Base-by-base conservation (phyloP, 2,797 vertebrate species). In the Champsocephalus esox region DNA sequence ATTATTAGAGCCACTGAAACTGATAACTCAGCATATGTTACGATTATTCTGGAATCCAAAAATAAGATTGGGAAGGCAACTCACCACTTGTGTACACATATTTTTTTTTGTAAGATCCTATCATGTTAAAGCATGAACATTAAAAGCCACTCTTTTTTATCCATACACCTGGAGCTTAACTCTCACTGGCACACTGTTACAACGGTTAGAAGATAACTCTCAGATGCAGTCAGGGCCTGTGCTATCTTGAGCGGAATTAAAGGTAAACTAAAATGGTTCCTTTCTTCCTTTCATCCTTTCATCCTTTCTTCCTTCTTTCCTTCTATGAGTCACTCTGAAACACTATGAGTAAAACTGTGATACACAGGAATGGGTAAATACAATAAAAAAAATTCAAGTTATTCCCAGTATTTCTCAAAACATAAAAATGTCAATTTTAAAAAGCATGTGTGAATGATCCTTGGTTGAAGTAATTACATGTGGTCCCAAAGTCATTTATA, bases 11-110 rank as follows among this genome's bases (percentile, higher is more conserved):
- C 65, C 68, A 65, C 9, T 1, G n/a, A n/a, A 62, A 12, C 14
- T 69, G 73, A 83, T 80, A 66, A 62, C 48, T 73, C 56, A 34
- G 57, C 50, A 32, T 13, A 45, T 32, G 66, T 79, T 82, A 1
- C 41, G 46, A 58, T 5, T 5, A n/a, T 68, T 79, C 66, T 75
- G 64, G 59, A 49, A 24, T 44, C 17, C 12, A 24, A 57, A 74
- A 75, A 88, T 81, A 75, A 79, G 70, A 82, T 12, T 14, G 19
- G 12, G 21, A 65, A 49, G 45, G 68, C 12, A 64, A 34, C 56
- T 78, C 66, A 44, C 19, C 43, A 44, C 44, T 69, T 9, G 41
- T 59, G 16, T 43, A 68, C 49, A 41, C 17, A 16, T 34, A 9
- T 45, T 50, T 57, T 57, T 64, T 62, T 8, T 8, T n/a, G 5